Evolutionary conservation across 2,113 vertebrate genomes (phyloP).

Genomic region (Callionymus lyra): DNA sequence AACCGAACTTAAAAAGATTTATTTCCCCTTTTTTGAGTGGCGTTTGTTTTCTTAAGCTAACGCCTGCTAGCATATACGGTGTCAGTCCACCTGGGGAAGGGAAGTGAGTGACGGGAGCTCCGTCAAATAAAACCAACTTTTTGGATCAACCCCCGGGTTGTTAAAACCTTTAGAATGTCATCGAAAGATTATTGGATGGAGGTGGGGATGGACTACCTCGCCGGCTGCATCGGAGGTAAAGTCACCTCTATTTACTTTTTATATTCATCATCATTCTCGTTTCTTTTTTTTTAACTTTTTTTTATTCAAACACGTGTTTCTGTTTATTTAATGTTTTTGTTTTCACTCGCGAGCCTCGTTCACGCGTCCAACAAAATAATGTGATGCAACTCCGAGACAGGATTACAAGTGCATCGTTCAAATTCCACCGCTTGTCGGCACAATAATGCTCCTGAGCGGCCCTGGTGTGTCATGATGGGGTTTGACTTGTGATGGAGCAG

Average conservation of each 20-base stretch:
- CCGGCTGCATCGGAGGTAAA: conserved; percentile 87
- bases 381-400: conserved; percentile 20
- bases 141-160: too few relatives aligned
- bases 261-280: too few relatives aligned
- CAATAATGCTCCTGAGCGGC: neutral
- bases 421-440: conserved; percentile 10
- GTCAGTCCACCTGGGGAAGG: too few relatives aligned
- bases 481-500: neutral
- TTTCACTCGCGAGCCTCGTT: neutral
- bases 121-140: too few relatives aligned
- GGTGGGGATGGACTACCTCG: conserved; percentile 84
- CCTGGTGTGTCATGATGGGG: neutral
- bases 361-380: neutral
- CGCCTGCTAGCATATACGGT: too few relatives aligned
- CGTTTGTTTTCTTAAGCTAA: too few relatives aligned
- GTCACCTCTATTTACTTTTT: conserved; percentile 11
- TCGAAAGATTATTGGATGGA: neutral
- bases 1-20: too few relatives aligned
- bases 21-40: too few relatives aligned
- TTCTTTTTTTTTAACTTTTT: too few relatives aligned
- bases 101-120: too few relatives aligned
- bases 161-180: conserved; percentile 2
- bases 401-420: conserved; percentile 16
- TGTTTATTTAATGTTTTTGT: neutral
- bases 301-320: too few relatives aligned